These are phyloP conservation scores for Poecilia velifera DNA, from an alignment of 2,797 vertebrate species.

Conservation along the genomic window DNA sequence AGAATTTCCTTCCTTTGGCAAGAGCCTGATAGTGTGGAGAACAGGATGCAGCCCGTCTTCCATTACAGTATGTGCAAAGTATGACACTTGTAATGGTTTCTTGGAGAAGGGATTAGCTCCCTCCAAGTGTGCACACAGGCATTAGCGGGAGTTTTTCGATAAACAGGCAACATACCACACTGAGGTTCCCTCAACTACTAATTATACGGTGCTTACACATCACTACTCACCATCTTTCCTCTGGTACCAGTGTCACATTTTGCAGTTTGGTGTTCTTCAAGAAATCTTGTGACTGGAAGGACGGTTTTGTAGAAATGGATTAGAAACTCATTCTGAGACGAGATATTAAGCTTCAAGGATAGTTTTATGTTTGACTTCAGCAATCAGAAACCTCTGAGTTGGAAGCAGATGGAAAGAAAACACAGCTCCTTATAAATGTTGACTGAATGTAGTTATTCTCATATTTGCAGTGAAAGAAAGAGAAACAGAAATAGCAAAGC, in stretches of 20 bases:
- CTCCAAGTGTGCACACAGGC: not conserved
- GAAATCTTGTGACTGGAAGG: not conserved
- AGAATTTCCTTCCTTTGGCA: not conserved
- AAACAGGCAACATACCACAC: not conserved
- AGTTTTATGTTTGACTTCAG: not conserved
- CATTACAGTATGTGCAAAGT: not conserved
- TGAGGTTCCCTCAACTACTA: not conserved
- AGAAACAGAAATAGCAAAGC: not conserved
- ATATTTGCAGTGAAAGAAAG: not conserved
- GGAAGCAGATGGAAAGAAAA: not conserved
- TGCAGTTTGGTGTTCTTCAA: not conserved
- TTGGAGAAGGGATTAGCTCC: not conserved
- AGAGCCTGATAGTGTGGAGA: not conserved
- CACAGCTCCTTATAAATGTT: not conserved
- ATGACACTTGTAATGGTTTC: constrained; percentile 11
- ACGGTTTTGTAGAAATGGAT: not conserved
- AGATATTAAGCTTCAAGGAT: not conserved
- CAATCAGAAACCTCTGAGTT: not conserved
- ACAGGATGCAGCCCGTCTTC: not conserved
- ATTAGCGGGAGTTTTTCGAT: not conserved
- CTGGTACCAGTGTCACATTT: not conserved
- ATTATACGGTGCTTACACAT: not conserved
- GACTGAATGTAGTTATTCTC: not conserved
- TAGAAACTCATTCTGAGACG: not conserved
- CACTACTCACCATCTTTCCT: not conserved